phyloP scores from a whole-genome alignment of 2,888 invertebrate species.

The Lutraria lutraria region DNA sequence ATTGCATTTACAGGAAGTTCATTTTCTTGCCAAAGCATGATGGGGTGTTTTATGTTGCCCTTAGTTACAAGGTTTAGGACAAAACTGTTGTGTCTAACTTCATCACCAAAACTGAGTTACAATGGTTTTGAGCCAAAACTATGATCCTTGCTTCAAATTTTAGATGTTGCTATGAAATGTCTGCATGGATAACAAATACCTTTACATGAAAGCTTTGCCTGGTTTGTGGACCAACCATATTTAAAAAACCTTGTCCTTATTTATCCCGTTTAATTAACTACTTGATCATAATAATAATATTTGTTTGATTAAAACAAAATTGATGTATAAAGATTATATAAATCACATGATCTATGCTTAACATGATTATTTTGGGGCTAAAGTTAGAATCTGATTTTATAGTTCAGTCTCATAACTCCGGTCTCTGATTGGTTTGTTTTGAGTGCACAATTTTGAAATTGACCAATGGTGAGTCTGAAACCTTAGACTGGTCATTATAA shows the following conservation, averaged over 20 bases:
- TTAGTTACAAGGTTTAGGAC: no score
- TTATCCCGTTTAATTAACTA: neutral
- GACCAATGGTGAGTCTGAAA: no score
- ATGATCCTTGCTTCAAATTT: neutral
- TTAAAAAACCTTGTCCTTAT: neutral
- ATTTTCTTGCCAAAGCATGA: neutral
- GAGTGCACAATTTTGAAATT: no score
- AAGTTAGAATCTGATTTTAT: no score
- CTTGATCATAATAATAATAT: neutral
- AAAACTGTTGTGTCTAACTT: no score
- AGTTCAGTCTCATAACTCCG: no score
- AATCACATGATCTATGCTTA: neutral
- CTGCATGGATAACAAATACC: neutral
- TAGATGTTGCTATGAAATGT: neutral
- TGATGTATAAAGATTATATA: neutral
- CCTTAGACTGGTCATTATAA: no score
- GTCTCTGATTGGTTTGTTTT: no score
- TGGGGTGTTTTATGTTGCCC: neutral
- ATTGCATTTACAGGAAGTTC: neutral
- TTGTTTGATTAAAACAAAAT: neutral
- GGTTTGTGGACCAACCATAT: neutral
- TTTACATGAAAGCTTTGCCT: neutral
- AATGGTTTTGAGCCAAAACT: neutral
- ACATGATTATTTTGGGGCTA: neutral
- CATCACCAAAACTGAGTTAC: no score